Conservation (phyloP, 1,140 invertebrate species). For the Brachionus rubens region DNA sequence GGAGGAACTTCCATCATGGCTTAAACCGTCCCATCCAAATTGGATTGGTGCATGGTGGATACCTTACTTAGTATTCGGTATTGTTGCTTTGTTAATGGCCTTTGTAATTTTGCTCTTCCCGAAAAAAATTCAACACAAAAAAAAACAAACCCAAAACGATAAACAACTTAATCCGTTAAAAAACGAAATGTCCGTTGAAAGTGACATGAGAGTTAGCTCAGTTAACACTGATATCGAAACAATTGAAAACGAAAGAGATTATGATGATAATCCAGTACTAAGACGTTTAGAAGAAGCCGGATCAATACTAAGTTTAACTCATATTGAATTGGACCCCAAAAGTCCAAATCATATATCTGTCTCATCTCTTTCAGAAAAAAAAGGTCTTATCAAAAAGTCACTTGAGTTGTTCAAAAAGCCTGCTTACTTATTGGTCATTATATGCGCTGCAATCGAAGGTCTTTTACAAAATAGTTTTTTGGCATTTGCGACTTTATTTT, state of each 20-base stretch:
- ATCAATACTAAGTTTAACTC: conserved; percentile 2
- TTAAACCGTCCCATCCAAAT: conserved; percentile 37
- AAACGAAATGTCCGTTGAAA: not conserved
- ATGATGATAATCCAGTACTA: not conserved
- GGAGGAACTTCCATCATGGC: conserved; percentile 20
- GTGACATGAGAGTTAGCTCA: not conserved
- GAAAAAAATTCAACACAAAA: not conserved
- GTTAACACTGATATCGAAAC: not conserved
- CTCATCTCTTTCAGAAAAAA: not conserved
- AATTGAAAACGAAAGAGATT: not conserved
- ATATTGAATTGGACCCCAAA: not conserved
- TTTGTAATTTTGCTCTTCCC: conserved; percentile 16
- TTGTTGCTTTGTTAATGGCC: not conserved
- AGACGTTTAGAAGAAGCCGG: not conserved
- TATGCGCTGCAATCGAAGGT: conserved; percentile 27
- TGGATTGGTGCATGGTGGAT: conserved; percentile 46
- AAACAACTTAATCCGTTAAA: not conserved
- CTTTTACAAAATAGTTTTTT: conserved; percentile 41
- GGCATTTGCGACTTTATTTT: conserved; percentile 32
- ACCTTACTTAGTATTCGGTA: conserved; percentile 17
- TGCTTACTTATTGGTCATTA: not conserved
- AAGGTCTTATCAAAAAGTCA: not conserved
- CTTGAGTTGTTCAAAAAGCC: conserved; percentile 11
- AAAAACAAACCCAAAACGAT: not conserved
- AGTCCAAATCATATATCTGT: not conserved